Evolutionary conservation across 2,888 invertebrate genomes (phyloP).

Genomic region (Cantharis lateralis): DNA sequence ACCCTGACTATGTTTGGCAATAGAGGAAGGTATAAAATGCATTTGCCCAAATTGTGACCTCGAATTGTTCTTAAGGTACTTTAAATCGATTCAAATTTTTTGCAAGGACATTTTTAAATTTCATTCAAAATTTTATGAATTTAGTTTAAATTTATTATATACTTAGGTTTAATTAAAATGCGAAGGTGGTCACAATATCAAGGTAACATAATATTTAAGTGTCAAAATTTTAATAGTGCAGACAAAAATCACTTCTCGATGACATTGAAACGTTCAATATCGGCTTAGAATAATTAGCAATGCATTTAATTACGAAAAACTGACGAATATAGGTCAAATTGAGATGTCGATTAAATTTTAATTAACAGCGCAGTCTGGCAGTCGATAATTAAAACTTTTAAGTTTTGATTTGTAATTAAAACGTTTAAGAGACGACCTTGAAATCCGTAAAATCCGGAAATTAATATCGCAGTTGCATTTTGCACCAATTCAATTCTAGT

Average conservation of each 20-base stretch:
- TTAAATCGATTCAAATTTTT: slow-evolving; percentile 15
- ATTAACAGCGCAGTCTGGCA: not conserved
- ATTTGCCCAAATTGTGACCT: slow-evolving; percentile 30
- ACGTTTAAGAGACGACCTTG: slow-evolving; percentile 52
- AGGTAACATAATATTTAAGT: slow-evolving; percentile 9
- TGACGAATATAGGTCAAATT: not conserved
- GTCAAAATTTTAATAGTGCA: slow-evolving; percentile 4
- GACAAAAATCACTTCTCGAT: slow-evolving; percentile 5
- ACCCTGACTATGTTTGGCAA: slow-evolving; percentile 42
- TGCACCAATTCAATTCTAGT: slow-evolving; percentile 8
- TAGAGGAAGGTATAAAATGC: slow-evolving; percentile 29
- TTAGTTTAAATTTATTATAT: not conserved
- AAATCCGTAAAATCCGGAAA: slow-evolving; percentile 51
- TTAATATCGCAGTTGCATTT: slow-evolving; percentile 18
- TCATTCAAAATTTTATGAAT: not conserved
- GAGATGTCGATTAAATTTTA: not conserved
- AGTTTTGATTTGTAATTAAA: not conserved
- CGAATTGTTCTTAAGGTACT: slow-evolving; percentile 15
- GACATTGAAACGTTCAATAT: slow-evolving; percentile 11
- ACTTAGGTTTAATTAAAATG: slow-evolving; percentile 13
- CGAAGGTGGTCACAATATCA: slow-evolving; percentile 21
- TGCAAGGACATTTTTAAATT: slow-evolving; percentile 26
- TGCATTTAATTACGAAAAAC: not conserved
- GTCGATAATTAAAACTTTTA: not conserved
- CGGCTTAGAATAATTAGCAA: not conserved